phyloP scores from a whole-genome alignment of 2,888 invertebrate genomes.

The Nebria salina region DNA sequence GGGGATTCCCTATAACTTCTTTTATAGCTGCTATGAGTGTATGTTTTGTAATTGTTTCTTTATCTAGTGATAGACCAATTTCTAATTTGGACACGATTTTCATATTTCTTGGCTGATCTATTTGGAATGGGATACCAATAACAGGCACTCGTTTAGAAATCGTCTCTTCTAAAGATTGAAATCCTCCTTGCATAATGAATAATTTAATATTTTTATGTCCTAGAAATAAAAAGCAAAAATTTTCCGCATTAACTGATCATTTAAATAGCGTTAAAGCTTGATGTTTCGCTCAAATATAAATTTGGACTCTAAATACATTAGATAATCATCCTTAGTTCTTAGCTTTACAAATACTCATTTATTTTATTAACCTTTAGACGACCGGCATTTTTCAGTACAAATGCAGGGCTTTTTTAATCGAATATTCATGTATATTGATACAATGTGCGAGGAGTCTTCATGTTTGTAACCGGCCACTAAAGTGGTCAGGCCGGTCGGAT shows the following conservation, averaged over 20 bases:
- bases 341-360: too few species aligned
- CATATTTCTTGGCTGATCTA: conserved; percentile 61
- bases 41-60: conserved; percentile 54
- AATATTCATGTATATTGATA: too few species aligned
- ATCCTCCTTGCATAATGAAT: conserved; percentile 64
- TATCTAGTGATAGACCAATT: conserved; percentile 57
- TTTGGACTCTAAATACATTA: neutral
- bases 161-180: conserved; percentile 63
- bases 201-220: conserved; percentile 63
- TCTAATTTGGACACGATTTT: conserved; percentile 49
- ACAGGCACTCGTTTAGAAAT: conserved; percentile 61
- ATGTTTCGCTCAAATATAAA: neutral
- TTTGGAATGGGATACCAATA: conserved; percentile 61
- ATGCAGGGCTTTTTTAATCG: too few species aligned
- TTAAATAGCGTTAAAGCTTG: neutral
- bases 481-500: too few species aligned
- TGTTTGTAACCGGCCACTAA: too few species aligned
- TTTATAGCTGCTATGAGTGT: conserved; percentile 54
- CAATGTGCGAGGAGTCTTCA: too few species aligned
- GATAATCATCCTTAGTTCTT: too few species aligned
- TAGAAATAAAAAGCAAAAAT: conserved; percentile 42
- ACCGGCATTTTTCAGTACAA: too few species aligned
- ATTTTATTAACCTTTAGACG: too few species aligned
- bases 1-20: conserved; percentile 48
- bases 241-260: too few species aligned